These are phyloP conservation scores for Myotis lucifugus DNA, from an alignment of 2,113 vertebrate species.

Conservation along the genomic window DNA sequence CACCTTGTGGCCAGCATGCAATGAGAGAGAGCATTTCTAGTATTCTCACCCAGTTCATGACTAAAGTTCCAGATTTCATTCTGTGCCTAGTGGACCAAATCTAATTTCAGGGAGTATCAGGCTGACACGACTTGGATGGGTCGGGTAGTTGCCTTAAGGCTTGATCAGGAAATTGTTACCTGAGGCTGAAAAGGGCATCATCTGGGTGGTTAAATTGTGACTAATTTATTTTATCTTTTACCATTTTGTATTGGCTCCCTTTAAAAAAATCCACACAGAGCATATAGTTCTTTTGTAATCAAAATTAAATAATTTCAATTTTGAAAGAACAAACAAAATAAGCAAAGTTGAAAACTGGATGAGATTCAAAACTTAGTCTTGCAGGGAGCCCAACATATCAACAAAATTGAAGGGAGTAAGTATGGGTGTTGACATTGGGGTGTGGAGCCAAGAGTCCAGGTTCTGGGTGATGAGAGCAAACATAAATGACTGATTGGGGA, in stretches of 20 bases:
- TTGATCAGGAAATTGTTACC: slow-evolving; percentile 16
- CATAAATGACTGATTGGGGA: background rate
- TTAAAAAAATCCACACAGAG: background rate
- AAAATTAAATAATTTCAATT: slow-evolving; percentile 39
- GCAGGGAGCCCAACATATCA: background rate
- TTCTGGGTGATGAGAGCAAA: background rate
- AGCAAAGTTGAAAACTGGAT: background rate
- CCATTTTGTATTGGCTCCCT: background rate
- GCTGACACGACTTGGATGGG: background rate
- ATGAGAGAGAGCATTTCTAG: background rate
- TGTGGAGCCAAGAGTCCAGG: background rate
- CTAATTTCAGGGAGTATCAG: background rate
- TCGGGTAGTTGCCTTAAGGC: background rate
- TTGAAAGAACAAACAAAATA: slow-evolving; percentile 29
- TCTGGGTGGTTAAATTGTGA: background rate
- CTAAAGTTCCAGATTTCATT: slow-evolving; percentile 33
- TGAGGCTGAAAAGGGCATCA: background rate
- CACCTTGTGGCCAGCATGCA: background rate
- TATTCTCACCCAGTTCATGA: background rate
- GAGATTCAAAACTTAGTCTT: slow-evolving; percentile 19
- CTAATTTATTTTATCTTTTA: slow-evolving; percentile 25
- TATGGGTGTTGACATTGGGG: background rate
- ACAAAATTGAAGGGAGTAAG: background rate
- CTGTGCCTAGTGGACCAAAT: background rate
- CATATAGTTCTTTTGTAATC: slow-evolving; percentile 13